Conservation (phyloP, 1,140 invertebrate species). For the Glomeris maerens region DNA sequence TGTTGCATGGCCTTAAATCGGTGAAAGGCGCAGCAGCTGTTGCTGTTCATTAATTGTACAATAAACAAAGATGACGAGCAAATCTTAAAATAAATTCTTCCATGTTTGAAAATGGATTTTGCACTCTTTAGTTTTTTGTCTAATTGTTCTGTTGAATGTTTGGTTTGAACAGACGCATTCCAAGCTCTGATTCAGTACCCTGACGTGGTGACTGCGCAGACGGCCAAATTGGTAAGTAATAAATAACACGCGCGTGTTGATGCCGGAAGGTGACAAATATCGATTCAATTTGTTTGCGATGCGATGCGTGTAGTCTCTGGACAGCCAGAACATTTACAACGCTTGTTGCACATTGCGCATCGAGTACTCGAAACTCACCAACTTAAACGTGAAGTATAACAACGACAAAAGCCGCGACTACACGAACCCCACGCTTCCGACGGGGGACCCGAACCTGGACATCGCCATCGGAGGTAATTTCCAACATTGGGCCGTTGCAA, state of each 20-base stretch:
- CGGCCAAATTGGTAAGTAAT: conserved; percentile 74
- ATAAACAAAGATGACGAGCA: no score
- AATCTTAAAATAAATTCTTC: no score
- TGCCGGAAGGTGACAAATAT: no score
- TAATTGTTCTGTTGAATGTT: conserved; percentile 11
- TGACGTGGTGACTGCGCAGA: conserved; percentile 87
- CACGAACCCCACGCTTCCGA: conserved; percentile 91
- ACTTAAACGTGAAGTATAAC: conserved; percentile 97
- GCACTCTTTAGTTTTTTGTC: conserved; percentile 15
- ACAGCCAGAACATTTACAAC: conserved; percentile 98
- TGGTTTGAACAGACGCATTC: conserved; percentile 74
- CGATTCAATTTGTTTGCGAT: background rate
- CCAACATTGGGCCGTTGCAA: background rate
- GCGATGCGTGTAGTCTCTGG: conserved; percentile 51
- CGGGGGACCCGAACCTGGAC: conserved; percentile 64
- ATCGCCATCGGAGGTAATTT: conserved; percentile 35
- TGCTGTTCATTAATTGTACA: no score
- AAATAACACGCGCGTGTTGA: background rate
- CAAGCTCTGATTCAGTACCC: conserved; percentile 98
- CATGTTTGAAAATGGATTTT: conserved; percentile 11
- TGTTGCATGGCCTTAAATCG: no score
- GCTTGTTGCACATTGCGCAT: conserved; percentile 98
- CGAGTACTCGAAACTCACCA: conserved; percentile 95
- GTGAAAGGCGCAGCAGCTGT: no score
- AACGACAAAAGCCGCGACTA: conserved; percentile 99